Evolutionary conservation across 2,888 invertebrate genomes (phyloP), one percentile per base, ranked within the genome.

Genomic region (Aphodius granarius): DNA sequence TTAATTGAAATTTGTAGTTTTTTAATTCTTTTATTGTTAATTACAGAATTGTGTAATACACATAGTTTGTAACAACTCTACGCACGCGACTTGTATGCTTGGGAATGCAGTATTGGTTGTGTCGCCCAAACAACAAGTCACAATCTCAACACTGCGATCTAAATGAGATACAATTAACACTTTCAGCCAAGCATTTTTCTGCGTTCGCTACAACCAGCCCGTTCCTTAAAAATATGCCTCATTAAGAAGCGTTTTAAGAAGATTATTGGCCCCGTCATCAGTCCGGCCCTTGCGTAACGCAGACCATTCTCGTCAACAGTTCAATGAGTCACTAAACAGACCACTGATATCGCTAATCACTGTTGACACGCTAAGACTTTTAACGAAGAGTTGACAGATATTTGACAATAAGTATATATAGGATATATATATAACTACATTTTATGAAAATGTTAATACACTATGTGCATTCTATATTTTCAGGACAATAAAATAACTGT

Each of bases 81-180:
- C 81, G 80, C 80, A 78, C 78, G 79, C 81, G 81, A 82, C 83
- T 83, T 83, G 82, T 83, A 82, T 80, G 77, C 78, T 2, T 6
- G 1, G 43, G 43, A 43, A 43, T 43, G 43, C 43, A 43, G 3
- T 6, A 43, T 43, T 43, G 43, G 43, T n/a, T 43, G 43, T 43
- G 43, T 6, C 43, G 43, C 43, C 43, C 43, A n/a, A n/a, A n/a
- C 43, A 66, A 81, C 79, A 78, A 80, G 80, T 76, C 79, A 75
- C 78, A 83, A 83, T 84, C 83, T 81, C 77, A 21, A 79, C 79
- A 80, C 43, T 43, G 79, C 80, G 79, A 84, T 84, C 84, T 84
- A 84, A 84, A 84, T 84, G 83, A 84, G 83, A 84, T 83, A 82
- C 83, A 84, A 83, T 84, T 84, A 84, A 84, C 84, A 83, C 83